A percentile compares a stretch with the other conserved stretches of the same genome.
phyloP scores from a whole-genome alignment of 2,888 invertebrate genomes.

The Sarcophaga carnaria region DNA sequence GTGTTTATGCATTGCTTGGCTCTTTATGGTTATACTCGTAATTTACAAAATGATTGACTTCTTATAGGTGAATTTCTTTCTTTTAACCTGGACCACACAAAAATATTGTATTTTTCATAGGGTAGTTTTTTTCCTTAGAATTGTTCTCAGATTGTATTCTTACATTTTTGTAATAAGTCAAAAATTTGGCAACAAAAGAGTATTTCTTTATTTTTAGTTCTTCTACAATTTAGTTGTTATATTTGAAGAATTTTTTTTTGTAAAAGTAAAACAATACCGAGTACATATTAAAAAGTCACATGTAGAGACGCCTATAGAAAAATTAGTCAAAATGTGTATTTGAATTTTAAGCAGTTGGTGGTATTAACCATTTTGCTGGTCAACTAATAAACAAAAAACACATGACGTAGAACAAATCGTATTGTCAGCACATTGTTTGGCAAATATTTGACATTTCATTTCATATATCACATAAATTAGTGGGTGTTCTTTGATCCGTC shows the following conservation, averaged over 20 bases:
- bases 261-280: not conserved
- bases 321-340: conserved; percentile 48
- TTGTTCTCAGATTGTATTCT: conserved; percentile 18
- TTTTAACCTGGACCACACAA: conserved; percentile 52
- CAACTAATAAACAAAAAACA: conserved; percentile 8
- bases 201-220: conserved; percentile 52
- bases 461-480: conserved; percentile 22
- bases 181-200: conserved; percentile 65
- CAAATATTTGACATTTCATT: conserved; percentile 55
- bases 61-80: conserved; percentile 29
- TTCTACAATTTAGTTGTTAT: conserved; percentile 42
- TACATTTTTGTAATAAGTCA: conserved; percentile 49
- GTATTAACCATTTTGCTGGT: conserved; percentile 31
- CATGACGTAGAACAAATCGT: conserved; percentile 59
- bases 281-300: conserved; percentile 34
- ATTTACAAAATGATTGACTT: conserved; percentile 55
- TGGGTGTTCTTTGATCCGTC: conserved; percentile 37
- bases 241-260: not conserved
- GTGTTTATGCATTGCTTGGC: conserved; percentile 1
- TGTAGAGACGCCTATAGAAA: conserved; percentile 35
- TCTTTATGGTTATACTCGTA: conserved; percentile 30
- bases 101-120: conserved; percentile 37
- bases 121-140: conserved; percentile 30
- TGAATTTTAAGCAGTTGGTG: conserved; percentile 53
- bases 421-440: conserved; percentile 59